Evolutionary conservation across 2,888 invertebrate genomes (phyloP), one percentile per base, ranked within the genome.

Genomic region (Ctenicera cuprea): DNA sequence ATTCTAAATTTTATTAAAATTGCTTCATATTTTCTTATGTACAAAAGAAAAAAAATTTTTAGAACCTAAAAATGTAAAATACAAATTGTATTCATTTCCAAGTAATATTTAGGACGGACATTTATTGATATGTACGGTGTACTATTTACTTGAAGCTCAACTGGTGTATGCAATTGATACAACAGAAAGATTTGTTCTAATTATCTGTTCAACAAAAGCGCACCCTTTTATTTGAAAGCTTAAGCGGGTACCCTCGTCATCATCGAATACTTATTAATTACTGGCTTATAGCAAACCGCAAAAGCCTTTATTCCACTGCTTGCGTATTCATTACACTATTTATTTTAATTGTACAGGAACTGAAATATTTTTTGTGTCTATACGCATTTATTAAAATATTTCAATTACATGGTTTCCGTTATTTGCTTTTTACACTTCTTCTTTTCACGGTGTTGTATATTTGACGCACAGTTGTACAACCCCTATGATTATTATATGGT

Each of bases 181-280:
- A 48, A 11, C 41, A 14, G 14, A 18, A 11, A 59, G 38, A 59
- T 12, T 18, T 38, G 41, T 63, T 68, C 73, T 73, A 73, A 73
- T 73, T 73, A 69, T 73, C 69, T 57, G 50, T 63, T 73, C 64
- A 50, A 69, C 73, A 73, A 65, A 66, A 63, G 73, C 69, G 69
- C 59, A 41, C 68, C 69, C 73, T 73, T 73, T 73, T 54, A 73
- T 68, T 59, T 50, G 33, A 54, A 41, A 52, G 50, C 50, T 59
- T 67, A 73, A 61, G 26, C 26, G 26, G 43, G 66, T 52, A 41
- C 66, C 50, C 66, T 66, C 50, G 50, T 59, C 52, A 71, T 71
- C 59, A 67, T 45, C 59, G 61, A 59, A 57, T 57, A 72, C 43
- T 18, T 72, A 59, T 54, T 66, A 59, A 65, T 71, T 71, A 61